These are phyloP conservation scores for Gopherus evgoodei DNA, from an alignment of 2,113 vertebrate genomes.

Conservation along the genomic window DNA sequence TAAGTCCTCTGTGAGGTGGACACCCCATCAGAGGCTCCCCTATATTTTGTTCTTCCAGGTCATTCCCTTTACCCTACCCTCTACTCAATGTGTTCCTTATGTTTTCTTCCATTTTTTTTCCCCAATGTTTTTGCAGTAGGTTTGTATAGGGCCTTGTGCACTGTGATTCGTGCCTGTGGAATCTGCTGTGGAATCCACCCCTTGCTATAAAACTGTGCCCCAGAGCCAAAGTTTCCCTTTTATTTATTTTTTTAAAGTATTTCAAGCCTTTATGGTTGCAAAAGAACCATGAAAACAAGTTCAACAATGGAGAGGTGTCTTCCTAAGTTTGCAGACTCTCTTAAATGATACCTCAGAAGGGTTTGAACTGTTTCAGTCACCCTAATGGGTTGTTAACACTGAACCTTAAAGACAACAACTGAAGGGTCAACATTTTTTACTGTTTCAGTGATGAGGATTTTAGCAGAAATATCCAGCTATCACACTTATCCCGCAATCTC, in stretches of 20 bases:
- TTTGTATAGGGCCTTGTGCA: background rate
- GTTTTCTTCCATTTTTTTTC: background rate
- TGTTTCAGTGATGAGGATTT: constrained; percentile 12
- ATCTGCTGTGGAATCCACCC: background rate
- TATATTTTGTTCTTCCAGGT: background rate
- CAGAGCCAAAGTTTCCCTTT: too few relatives aligned
- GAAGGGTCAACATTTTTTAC: background rate
- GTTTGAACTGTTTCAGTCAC: background rate
- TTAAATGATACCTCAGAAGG: background rate
- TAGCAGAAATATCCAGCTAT: background rate
- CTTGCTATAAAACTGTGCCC: accelerated
- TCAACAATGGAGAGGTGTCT: accelerated
- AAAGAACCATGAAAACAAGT: background rate
- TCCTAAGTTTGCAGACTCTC: background rate
- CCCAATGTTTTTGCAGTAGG: too few relatives aligned
- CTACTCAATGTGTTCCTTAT: background rate
- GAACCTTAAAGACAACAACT: background rate
- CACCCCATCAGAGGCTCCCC: too few relatives aligned
- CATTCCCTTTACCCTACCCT: background rate
- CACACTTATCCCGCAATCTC: background rate
- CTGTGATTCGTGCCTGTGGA: background rate
- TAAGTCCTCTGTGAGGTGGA: too few relatives aligned
- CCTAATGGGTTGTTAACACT: background rate
- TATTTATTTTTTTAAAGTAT: background rate
- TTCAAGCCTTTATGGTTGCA: background rate